Conservation (phyloP, 2,888 invertebrate species). For the Vanessa cardui region DNA sequence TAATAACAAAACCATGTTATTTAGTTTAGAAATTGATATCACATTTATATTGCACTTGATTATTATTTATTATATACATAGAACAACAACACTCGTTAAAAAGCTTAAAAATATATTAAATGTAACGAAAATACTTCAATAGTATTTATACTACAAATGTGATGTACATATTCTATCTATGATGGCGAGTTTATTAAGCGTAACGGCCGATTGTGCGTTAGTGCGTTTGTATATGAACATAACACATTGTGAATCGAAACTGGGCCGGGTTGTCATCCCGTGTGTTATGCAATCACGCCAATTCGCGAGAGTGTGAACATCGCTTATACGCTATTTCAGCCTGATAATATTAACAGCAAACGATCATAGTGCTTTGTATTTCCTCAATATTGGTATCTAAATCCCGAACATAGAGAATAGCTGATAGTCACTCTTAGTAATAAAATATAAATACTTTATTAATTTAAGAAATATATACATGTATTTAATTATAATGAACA, state of each 20-base stretch:
- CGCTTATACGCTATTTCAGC: slow-evolving; percentile 4
- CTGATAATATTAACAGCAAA: background rate
- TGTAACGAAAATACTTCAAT: background rate
- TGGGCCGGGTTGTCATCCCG: slow-evolving; percentile 43
- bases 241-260: slow-evolving; percentile 39
- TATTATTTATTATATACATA: too few species aligned
- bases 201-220: slow-evolving; percentile 27
- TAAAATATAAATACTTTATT: too few species aligned
- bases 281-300: slow-evolving; percentile 32
- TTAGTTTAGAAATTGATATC: too few species aligned
- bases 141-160: background rate
- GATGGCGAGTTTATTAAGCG: slow-evolving; percentile 25
- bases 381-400: background rate
- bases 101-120: too few species aligned
- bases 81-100: too few species aligned
- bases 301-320: slow-evolving; percentile 25
- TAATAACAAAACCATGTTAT: too few species aligned
- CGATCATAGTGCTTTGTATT: background rate
- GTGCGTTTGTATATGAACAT: slow-evolving; percentile 17
- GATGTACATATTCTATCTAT: slow-evolving; percentile 5
- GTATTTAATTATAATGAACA: too few species aligned
- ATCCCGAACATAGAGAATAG: background rate
- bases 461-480: too few species aligned
- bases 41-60: too few species aligned
- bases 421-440: background rate